Percentiles rank a stretch among this genome's conserved stretches.
Conservation (phyloP, 35 echinoderm and acorn worm species). For the Hemicentrotus pulcherrimus region DNA sequence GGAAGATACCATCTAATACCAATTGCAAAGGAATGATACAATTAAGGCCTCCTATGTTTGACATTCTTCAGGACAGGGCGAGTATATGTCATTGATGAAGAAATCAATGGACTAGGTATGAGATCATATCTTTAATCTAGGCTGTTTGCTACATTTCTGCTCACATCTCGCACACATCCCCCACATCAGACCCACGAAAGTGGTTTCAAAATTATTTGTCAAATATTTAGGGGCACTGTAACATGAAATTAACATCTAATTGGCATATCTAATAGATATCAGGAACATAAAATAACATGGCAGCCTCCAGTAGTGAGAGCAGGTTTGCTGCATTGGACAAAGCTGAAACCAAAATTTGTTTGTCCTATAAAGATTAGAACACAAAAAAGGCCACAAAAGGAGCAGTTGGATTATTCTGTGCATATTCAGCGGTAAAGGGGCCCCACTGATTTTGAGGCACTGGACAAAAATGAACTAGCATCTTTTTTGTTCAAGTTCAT, state of each 20-base stretch:
- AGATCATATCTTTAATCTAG: no score
- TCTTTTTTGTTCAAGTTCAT: neutral
- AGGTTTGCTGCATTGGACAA: neutral
- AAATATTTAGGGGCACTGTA: no score
- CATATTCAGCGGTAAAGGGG: slow-evolving; percentile 2
- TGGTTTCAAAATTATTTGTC: no score
- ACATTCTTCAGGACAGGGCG: neutral
- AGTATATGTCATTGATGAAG: no score
- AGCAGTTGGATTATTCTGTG: neutral
- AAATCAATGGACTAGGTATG: no score
- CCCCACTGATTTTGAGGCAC: neutral
- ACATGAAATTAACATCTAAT: no score
- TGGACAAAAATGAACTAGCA: neutral
- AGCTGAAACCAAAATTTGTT: neutral
- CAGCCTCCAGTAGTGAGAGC: neutral
- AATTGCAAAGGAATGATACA: neutral
- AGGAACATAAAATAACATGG: neutral
- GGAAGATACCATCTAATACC: neutral
- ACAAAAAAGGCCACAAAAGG: slow-evolving; percentile 33
- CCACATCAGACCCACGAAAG: no score
- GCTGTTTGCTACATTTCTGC: no score
- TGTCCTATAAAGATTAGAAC: neutral
- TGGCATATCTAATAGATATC: no score
- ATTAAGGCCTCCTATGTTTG: neutral
- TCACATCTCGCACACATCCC: no score